Percentiles rank a stretch among this genome's conserved stretches.
Conservation (phyloP, 2,888 invertebrate genomes). For the Scrobipalpa costella region DNA sequence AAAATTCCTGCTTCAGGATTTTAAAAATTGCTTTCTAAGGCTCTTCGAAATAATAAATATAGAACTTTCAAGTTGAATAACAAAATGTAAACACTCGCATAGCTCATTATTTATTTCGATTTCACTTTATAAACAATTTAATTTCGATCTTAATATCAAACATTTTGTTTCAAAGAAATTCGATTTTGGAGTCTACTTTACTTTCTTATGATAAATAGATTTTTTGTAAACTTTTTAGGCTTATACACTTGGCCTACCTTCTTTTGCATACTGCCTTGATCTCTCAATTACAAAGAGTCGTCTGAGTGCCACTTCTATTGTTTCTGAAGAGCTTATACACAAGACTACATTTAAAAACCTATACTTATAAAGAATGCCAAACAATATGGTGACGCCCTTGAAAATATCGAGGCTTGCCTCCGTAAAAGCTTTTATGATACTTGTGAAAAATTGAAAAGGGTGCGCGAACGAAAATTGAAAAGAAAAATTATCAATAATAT, state of each 20-base stretch:
- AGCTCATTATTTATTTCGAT: too few relatives aligned
- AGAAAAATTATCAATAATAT: neutral
- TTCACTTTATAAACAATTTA: neutral
- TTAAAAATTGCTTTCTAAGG: too few relatives aligned
- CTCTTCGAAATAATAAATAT: too few relatives aligned
- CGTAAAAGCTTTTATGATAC: conserved; percentile 20
- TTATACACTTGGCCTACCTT: conserved; percentile 23
- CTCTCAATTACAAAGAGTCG: conserved; percentile 49
- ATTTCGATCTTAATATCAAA: conserved; percentile 7
- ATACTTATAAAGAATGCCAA: conserved; percentile 10
- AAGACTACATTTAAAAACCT: conserved; percentile 7
- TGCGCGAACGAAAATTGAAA: neutral
- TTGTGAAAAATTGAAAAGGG: conserved; percentile 16
- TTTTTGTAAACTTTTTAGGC: conserved; percentile 18
- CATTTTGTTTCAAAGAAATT: conserved; percentile 7
- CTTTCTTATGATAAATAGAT: conserved; percentile 11
- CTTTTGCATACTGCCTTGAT: conserved; percentile 40
- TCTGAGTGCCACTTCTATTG: conserved; percentile 44
- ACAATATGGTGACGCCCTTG: conserved; percentile 23
- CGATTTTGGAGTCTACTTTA: neutral
- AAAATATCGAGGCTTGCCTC: conserved; percentile 19
- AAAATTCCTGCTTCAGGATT: too few relatives aligned
- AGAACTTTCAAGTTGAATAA: too few relatives aligned
- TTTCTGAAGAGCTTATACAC: conserved; percentile 52
- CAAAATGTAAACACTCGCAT: too few relatives aligned